phyloP scores from a whole-genome alignment of 2,113 vertebrate genomes.

The Phainopepla nitens region DNA sequence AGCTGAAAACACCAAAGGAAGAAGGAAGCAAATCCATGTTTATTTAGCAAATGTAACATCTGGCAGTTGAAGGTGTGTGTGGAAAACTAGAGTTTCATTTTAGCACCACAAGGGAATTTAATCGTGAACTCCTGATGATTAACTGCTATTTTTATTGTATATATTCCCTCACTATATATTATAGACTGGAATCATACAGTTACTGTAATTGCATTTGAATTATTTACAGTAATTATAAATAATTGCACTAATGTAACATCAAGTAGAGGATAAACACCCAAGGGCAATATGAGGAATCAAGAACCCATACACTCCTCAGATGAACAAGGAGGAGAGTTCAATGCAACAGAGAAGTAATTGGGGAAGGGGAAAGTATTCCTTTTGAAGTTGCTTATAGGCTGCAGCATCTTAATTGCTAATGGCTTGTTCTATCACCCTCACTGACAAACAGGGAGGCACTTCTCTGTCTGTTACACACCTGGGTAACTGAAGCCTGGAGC shows the following conservation, averaged over 20 bases:
- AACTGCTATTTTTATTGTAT: conserved; percentile 2
- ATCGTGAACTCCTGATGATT: neutral
- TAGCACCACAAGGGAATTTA: neutral
- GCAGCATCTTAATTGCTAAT: neutral
- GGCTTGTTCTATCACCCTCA: neutral
- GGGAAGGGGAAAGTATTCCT: neutral
- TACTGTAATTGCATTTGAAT: conserved; percentile 42
- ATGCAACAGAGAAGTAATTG: neutral
- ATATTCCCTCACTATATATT: neutral
- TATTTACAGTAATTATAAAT: conserved; percentile 56
- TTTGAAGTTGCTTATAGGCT: neutral
- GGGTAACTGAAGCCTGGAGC: neutral
- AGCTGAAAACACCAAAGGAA: neutral
- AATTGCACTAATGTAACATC: conserved; percentile 17
- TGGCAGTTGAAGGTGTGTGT: neutral
- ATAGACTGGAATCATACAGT: neutral
- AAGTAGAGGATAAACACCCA: conserved; percentile 17
- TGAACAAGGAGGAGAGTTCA: neutral
- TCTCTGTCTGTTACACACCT: neutral
- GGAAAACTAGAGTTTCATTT: neutral
- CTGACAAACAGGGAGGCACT: neutral
- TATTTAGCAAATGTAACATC: neutral
- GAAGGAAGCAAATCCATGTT: neutral
- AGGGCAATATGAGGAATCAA: neutral
- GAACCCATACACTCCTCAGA: neutral